phyloP scores from a whole-genome alignment of 2,888 invertebrate species.

The Epinotia ramella region DNA sequence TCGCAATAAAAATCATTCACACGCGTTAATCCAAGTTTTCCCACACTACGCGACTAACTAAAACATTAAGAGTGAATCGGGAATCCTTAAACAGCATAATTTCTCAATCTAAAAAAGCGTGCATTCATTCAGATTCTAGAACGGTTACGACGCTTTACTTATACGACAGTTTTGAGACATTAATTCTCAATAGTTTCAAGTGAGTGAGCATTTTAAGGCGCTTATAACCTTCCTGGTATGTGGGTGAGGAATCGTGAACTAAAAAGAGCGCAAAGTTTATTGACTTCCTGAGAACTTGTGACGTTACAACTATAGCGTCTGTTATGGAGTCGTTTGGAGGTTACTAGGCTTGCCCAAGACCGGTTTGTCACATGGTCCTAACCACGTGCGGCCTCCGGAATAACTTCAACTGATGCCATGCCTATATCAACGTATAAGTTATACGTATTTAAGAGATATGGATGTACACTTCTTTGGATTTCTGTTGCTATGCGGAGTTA shows the following conservation, averaged over 20 bases:
- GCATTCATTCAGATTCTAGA: constrained; percentile 2
- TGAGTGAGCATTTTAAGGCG: background rate
- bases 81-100: constrained; percentile 64
- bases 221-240: constrained; percentile 5
- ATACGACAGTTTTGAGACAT: background rate
- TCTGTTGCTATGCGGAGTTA: constrained; percentile 38
- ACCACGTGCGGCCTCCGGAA: constrained; percentile 82
- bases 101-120: constrained; percentile 7
- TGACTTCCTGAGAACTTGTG: constrained; percentile 10
- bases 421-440: constrained; percentile 45
- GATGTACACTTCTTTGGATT: constrained; percentile 24
- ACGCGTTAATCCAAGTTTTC: constrained; percentile 51
- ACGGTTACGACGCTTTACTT: constrained; percentile 9
- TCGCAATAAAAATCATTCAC: constrained; percentile 47
- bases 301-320: background rate
- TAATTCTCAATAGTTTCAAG: constrained; percentile 3
- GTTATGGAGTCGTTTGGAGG: constrained; percentile 77
- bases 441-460: constrained; percentile 43
- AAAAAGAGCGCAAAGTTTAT: constrained; percentile 26
- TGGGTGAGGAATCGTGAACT: background rate
- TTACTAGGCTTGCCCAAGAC: constrained; percentile 80
- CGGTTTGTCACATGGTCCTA: constrained; percentile 82
- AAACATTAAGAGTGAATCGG: constrained; percentile 63
- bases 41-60: constrained; percentile 57
- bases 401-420: constrained; percentile 51